Conservation (phyloP, 23 tunicate genomes). For the Trididemnum clinides region DNA sequence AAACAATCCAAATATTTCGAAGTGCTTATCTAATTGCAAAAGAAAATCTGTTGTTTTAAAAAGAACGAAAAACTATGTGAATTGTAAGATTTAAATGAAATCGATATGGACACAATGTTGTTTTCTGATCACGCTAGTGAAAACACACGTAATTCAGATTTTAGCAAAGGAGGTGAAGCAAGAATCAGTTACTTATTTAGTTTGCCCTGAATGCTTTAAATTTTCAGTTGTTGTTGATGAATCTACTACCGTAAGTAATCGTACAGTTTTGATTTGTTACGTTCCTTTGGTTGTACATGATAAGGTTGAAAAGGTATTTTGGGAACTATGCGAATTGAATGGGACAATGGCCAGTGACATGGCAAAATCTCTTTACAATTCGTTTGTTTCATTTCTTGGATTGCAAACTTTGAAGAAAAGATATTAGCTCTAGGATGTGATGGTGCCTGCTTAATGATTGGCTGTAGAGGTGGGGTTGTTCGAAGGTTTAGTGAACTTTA, state of each 20-base stretch:
- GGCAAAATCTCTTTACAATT: background rate
- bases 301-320: background rate
- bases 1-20: background rate
- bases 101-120: background rate
- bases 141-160: background rate
- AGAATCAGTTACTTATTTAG: background rate
- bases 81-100: background rate
- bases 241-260: background rate
- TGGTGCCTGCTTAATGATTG: background rate
- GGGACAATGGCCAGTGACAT: background rate
- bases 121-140: background rate
- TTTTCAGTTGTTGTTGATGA: background rate
- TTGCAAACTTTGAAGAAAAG: background rate
- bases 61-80: background rate
- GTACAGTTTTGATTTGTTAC: background rate
- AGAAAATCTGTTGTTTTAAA: background rate
- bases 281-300: background rate
- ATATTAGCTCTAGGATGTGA: background rate
- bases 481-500: background rate
- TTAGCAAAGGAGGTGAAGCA: background rate
- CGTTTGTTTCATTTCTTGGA: background rate
- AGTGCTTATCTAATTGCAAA: background rate
- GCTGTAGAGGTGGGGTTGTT: background rate
- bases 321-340: background rate
- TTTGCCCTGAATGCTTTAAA: background rate